Conservation (phyloP, 2,113 vertebrate genomes). For the Lagopus muta region DNA sequence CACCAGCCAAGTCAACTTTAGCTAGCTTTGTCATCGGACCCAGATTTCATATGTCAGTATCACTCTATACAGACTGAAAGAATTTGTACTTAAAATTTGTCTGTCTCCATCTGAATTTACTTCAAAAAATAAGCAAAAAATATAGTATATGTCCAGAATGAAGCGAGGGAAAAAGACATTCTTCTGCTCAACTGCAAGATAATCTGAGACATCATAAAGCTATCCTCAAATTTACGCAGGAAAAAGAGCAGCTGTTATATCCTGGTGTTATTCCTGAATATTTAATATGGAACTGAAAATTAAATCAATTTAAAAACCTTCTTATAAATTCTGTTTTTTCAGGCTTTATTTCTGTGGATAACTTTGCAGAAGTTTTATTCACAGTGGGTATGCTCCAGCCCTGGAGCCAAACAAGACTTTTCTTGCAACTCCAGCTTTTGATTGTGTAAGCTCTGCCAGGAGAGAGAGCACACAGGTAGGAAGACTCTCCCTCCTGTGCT, state of each 20-base stretch:
- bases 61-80: background rate
- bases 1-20: background rate
- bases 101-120: background rate
- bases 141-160: background rate
- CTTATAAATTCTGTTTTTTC: background rate
- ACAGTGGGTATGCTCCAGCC: background rate
- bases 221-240: background rate
- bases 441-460: background rate
- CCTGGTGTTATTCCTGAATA: background rate
- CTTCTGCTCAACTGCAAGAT: background rate
- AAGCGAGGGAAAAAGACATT: background rate
- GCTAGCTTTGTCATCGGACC: background rate
- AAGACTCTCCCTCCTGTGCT: background rate
- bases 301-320: background rate
- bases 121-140: background rate
- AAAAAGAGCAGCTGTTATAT: background rate
- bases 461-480: background rate
- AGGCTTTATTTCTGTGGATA: background rate
- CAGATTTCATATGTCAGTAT: background rate
- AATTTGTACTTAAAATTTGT: background rate
- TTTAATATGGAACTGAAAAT: background rate
- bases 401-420: slow-evolving; percentile 13
- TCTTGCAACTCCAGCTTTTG: background rate
- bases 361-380: background rate
- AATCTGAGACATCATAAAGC: background rate